Evolutionary conservation across 1,140 invertebrate species (phyloP), one percentile per base, ranked within the genome.

Genomic region (Andrena cerasifolii): DNA sequence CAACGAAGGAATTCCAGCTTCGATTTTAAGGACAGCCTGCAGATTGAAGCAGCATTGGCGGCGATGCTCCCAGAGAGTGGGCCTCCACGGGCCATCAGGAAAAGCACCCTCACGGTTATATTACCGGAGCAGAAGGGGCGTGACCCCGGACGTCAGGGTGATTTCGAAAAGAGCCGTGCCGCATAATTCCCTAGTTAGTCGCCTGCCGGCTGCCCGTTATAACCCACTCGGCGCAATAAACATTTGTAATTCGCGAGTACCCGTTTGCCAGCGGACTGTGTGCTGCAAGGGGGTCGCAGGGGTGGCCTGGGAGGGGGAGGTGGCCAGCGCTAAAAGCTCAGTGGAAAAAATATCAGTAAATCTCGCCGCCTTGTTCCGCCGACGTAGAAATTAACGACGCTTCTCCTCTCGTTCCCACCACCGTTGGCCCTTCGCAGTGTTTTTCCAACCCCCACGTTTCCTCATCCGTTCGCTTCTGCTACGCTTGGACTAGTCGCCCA

Each of bases 281-380:
- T 16, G 59, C 14, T 14, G 26, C 24, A 40, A 40, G 10, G 36
- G 36, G 36, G 31, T 12, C 12, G 16, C 1, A 26, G 26, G 33
- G 26, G 3, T 40, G 0, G 21, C 24, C 40, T 3, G 3, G 21
- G 14, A 54, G 59, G 31, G 49, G 7, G 33, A 14, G 40, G n/a
- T 26, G n/a, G 81, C 78, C 75, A 80, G 67, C 82, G 85, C 71
- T 89, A 85, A 89, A 87, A 89, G 87, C 87, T 70, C 59, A n/a
- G 45, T 49, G 58, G 65, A 75, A 87, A 88, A 89, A 87, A 85
- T 88, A 86, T 87, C 84, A 68, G 73, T 86, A 87, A 84, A 89
- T 89, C 82, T 82, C 79, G 45, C 67, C 76, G 73, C 79, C 82
- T 83, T 84, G 81, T 83, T 86, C 76, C 68, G 66, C 49, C 61